Evolutionary conservation across 2,888 invertebrate species (phyloP), one percentile per base, ranked within the genome.

Genomic region (Sphaerophoria rueppellii): DNA sequence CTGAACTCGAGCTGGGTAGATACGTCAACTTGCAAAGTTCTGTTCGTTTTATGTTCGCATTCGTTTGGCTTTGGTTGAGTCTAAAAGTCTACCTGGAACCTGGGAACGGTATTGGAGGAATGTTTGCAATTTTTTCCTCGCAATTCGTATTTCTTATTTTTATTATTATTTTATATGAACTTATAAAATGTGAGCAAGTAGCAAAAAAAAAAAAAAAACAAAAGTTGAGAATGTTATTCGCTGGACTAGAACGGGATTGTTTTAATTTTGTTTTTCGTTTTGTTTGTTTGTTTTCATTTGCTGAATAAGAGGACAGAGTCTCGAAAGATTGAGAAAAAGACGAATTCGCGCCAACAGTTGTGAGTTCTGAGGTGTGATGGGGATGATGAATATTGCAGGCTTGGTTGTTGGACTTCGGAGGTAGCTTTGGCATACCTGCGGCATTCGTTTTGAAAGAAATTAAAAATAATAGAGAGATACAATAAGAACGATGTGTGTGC

Each of bases 361-460:
- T n/a, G n/a, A n/a, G 11, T 3, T 4, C 2, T 6, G 40, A 40
- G 40, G 40, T 6, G 40, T 14, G 32, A 5, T 6, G 34, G 48
- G 48, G 57, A 14, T 32, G 32, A 12, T n/a, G 24, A 7, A 60
- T 14, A 34, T 14, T 2, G 12, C 14, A 24, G 50, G 35, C 32
- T 54, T 54, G 52, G 63, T 57, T 43, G 63, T 57, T 52, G 11
- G 50, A 34, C 57, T 74, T 65, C 54, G 24, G 2, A 24, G 24
- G 24, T 24, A 71, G 60, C 40, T 55, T 52, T 46, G 76, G 63
- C 81, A 81, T 81, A 81, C 80, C 77, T 85, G 85, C 61, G 85
- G 85, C 81, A 77, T 72, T 85, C 81, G 76, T 81, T 85, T 81
- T 81, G 69, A 65, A 85, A 85, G 85, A 85, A 85, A 85, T 85